Base-by-base conservation (phyloP, 2,797 vertebrate genomes). In the Acipenser ruthenus region DNA sequence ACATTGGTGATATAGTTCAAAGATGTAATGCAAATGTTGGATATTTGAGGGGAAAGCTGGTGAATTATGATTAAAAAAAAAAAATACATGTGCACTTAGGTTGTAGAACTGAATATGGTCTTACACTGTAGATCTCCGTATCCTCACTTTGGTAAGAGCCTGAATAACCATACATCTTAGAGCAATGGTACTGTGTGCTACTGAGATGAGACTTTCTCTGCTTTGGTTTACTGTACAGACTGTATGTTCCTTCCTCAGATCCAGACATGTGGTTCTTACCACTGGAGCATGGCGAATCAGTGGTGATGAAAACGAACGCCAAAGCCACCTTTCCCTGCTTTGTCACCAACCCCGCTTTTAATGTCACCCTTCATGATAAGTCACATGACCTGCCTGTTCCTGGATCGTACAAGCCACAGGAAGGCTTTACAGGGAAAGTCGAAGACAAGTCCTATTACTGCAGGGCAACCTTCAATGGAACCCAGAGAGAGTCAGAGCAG, bases 361-460 rank as follows among this genome's bases (percentile, higher is more conserved):
- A 73, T 0, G 94, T 99, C 70, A 92, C 90, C 0, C 83, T 99
- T 62, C 87, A 92, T 0, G 92, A 97, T 74, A 88, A 67, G 73
- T 88, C 88, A 67, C 85, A 75, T 0, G 84, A 91, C 1, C 74
- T 72, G 11, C 83, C 83, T 0, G 72, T 95, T 65, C 79, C 59
- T 10, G 79, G 90, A 6, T 65, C 67, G 10, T 99, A 97, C 49
- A 78, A 87, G 48, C 89, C 89, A 37, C 88, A 85, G 0, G 88
- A 90, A 73, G 96, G 96, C 13, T 97, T 89, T 84, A 92, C 76
- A 50, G 94, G 91, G 0, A 65, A 60, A 50, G 89, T 97, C 74
- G 94, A 95, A 69, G 95, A 97, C 72, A 89, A 86, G 68, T 87
- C 84, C 50, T 99, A 97, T 2, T 78, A 90, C 77, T 99, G 96